These are phyloP conservation scores for Ligdia adustata DNA, from an alignment of 2,888 invertebrate species.

Conservation along the genomic window DNA sequence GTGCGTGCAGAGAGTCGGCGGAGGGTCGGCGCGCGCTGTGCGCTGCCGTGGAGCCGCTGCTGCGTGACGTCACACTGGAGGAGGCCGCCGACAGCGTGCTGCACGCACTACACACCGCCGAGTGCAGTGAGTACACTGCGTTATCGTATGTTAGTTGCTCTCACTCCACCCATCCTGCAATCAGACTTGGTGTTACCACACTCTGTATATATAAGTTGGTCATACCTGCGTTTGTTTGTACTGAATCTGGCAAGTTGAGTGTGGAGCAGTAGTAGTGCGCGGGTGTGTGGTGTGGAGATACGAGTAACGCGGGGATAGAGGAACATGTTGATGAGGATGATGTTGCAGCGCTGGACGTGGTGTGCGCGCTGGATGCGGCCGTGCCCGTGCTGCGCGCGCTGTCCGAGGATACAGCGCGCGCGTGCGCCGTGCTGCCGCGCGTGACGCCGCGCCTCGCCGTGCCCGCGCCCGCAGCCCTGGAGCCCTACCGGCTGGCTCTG, in stretches of 20 bases:
- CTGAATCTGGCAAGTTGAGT: no score
- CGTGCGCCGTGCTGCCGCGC: not conserved
- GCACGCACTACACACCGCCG: not conserved
- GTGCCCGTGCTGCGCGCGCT: not conserved
- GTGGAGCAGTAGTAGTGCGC: no score
- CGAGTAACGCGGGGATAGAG: no score
- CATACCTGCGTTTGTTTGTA: no score
- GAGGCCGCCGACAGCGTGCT: not conserved
- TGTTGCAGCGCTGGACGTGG: not conserved
- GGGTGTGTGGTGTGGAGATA: no score
- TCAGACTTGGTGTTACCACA: no score
- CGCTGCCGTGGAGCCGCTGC: constrained; percentile 9
- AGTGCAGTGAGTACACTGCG: not conserved
- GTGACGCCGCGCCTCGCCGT: constrained; percentile 1
- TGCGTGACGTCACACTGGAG: constrained; percentile 2
- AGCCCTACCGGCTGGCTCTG: not conserved
- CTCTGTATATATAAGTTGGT: no score
- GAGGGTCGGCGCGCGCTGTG: constrained; percentile 8
- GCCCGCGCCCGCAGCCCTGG: not conserved
- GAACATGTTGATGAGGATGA: no score
- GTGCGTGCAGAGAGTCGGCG: not conserved
- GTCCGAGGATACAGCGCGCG: not conserved
- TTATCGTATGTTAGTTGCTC: no score
- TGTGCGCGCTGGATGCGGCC: constrained; percentile 1
- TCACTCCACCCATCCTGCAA: no score